Evolutionary conservation across 2,888 invertebrate genomes (phyloP), one percentile per base, ranked within the genome.

Genomic region (Dryococelus australis): DNA sequence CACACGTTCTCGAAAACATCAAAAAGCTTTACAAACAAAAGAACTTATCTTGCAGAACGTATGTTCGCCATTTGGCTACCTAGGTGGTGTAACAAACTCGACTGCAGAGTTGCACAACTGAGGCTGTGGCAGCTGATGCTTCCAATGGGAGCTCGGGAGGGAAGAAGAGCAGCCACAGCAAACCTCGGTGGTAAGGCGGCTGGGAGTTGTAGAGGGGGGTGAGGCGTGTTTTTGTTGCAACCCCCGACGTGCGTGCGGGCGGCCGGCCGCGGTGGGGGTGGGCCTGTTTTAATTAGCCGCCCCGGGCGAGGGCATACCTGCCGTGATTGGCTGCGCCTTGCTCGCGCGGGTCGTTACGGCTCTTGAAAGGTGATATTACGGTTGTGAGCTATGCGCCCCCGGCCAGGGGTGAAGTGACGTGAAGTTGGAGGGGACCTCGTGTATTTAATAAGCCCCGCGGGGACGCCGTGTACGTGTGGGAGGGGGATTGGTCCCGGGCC

Each of bases 331-430:
- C 65, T 24, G 65, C 83, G 27, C 28, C 28, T 83, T n/a, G n/a
- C n/a, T n/a, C 83, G 24, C 35, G 83, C 83, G 27, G n/a, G 83
- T 83, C 83, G 27, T 83, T 83, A 83, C 43, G 27, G 27, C 28
- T 83, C 83, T 83, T 83, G 83, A 83, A 83, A 83, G 83, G 83
- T 83, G 83, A 83, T 83, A 83, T 83, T 83, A 83, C 43, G 26
- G 65, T 83, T 83, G 28, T 83, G 83, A 83, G 83, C 28, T 83
- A 83, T 83, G 83, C 43, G 43, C 43, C 83, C 28, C 10, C 20
- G 65, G 47, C 12, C 47, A 47, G 47, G 47, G 47, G 47, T 47
- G 65, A 13, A 20, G 65, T n/a, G n/a, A n/a, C n/a, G n/a, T n/a
- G n/a, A n/a, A n/a, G n/a, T n/a, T n/a, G n/a, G n/a, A n/a, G 65